Evolutionary conservation across 2,888 invertebrate genomes (phyloP), one percentile per base, ranked within the genome.

Genomic region (Melinopterus prodromus): DNA sequence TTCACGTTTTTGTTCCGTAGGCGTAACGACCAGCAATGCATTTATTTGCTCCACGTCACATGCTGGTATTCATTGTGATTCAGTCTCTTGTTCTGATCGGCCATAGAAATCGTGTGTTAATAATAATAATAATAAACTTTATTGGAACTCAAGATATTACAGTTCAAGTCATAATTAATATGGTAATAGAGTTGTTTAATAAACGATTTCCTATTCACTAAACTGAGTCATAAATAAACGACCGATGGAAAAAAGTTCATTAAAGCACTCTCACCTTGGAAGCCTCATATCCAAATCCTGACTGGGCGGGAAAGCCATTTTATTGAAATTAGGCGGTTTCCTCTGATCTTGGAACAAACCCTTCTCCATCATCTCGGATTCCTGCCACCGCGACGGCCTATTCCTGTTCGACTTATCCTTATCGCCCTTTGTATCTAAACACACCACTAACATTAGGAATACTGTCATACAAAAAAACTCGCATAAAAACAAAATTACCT

Each of bases 231-330:
- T n/a, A n/a, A n/a, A n/a, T n/a, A 37, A 14, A 76, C 16, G 0
- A 69, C 14, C n/a, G n/a, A n/a, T n/a, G n/a, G n/a, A 76, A 38
- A 76, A 76, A 77, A 38, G 16, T 16, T 80, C 16, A 9, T 12
- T 6, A 37, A 26, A 26, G 26, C 15, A 36, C 15, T 72, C 79
- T 83, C 82, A 87, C 87, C 87, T 87, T 81, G 83, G 87, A 38
- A 88, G 85, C 72, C 90, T 83, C 89, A 90, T 89, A 82, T 90
- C 90, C 81, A 89, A 89, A 83, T 90, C 90, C 77, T 88, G 86
- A 5, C 85, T 84, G 36, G 79, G 84, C 12, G 76, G 78, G 37
- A 77, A 76, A 37, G 53, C 79, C 76, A 81, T 85, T 83, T 69
- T 80, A 87, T 80, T 84, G 84, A 82, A 87, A 88, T 6, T 86